Evolutionary conservation across 1,140 invertebrate species (phyloP).

Genomic region (Dendroctonus valens): DNA sequence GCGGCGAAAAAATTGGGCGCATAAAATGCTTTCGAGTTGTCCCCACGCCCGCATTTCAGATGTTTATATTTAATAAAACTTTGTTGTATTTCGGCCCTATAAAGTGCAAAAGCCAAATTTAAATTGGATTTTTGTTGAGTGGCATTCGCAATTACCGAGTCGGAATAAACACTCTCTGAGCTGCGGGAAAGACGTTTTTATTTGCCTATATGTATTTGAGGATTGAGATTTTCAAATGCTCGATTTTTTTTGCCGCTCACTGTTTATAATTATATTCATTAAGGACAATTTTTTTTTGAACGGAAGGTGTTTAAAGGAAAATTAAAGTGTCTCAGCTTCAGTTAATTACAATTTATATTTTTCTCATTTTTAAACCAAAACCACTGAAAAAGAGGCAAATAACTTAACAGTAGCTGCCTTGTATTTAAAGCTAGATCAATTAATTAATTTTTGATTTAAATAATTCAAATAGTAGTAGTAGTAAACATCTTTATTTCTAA

Average conservation of each 20-base stretch:
- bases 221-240: too few species aligned
- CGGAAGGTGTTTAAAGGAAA: too few species aligned
- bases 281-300: too few species aligned
- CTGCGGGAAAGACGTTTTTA: conserved; percentile 10
- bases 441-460: too few species aligned
- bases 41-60: conserved; percentile 12
- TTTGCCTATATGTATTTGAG: conserved; percentile 7
- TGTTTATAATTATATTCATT: too few species aligned
- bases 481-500: too few species aligned
- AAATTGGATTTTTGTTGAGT: conserved; percentile 28
- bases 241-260: too few species aligned
- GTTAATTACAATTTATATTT: background rate
- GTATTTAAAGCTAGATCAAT: too few species aligned
- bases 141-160: conserved; percentile 19
- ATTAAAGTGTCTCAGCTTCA: background rate
- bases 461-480: too few species aligned
- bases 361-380: background rate
- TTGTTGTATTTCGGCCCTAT: conserved; percentile 18
- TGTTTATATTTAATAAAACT: conserved; percentile 34
- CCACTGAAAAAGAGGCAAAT: background rate
- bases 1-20: conserved; percentile 9
- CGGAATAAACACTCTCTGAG: conserved; percentile 4
- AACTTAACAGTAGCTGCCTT: too few species aligned
- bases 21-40: conserved; percentile 24
- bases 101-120: conserved; percentile 32